Evolutionary conservation across 2,888 invertebrate genomes (phyloP), one percentile per base, ranked within the genome.

Genomic region (Antheraea yamamai): DNA sequence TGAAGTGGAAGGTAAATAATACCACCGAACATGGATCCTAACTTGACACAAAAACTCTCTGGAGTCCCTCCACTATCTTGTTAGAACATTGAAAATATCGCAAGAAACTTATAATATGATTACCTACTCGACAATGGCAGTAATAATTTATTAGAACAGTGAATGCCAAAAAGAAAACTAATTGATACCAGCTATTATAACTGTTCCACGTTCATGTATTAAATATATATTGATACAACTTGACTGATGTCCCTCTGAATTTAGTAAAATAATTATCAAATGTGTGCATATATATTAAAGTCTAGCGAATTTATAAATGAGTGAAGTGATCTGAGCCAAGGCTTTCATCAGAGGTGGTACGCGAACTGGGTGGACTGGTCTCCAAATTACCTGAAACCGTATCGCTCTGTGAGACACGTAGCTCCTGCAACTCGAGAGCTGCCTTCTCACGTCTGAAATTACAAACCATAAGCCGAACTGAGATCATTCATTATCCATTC

Each of bases 311-410:
- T 84, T 85, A 91, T 80, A 93, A 89, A 87, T 92, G 92, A 76
- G 94, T 95, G 85, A 93, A 90, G 78, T 91, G 89, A 82, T 92
- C 88, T 30, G 94, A 94, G 84, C 85, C 88, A 74, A 94, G 83
- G 79, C 92, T 93, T 77, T 91, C 94, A 77, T 87, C 85, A 61
- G 94, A 95, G 80, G 94, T 93, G 84, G 94, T 92, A 79, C 91
- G 91, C 86, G 96, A 95, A 81, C 94, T 93, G 87, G 95, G 91
- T 87, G 94, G 91, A 74, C 90, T 88, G 81, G 89, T 90, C 83
- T 92, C 92, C 88, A 96, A 95, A 87, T 95, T 96, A 89, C 96
- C 96, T 89, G 96, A 96, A 79, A 96, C 94, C 81, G 95, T 95
- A 84, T 96, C 96, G 86, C 95, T 95, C 85, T 93, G 96, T 77